Conservation (phyloP, 2,797 vertebrate species). For the Pseudochirops cupreus region DNA sequence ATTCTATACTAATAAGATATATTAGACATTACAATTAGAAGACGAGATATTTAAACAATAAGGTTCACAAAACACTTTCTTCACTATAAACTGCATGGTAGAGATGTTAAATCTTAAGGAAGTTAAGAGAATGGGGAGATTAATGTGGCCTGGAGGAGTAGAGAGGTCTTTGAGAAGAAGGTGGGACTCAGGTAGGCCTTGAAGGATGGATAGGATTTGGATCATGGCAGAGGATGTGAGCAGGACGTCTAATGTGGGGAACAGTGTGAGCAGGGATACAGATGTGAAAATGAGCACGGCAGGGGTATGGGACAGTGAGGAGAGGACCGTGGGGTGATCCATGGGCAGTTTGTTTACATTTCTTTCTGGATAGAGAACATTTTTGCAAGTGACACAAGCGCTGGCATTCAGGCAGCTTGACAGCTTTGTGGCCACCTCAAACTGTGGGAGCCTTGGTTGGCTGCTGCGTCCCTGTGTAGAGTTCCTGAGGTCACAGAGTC, state of each 20-base stretch:
- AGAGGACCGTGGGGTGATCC: not conserved
- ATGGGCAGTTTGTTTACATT: not conserved
- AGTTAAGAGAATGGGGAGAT: not conserved
- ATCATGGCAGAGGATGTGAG: not conserved
- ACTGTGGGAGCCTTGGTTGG: not conserved
- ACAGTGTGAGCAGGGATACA: not conserved
- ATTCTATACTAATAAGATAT: not conserved
- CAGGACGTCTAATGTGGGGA: not conserved
- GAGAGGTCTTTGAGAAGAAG: not conserved
- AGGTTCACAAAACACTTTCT: too few species aligned
- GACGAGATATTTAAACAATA: too few species aligned
- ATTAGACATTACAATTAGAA: not conserved
- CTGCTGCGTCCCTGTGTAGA: not conserved
- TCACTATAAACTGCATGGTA: not conserved
- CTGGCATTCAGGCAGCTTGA: not conserved
- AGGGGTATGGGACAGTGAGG: not conserved
- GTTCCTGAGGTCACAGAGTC: slow-evolving; percentile 23
- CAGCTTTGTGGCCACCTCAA: not conserved
- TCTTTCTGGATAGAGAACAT: not conserved
- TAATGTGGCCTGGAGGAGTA: not conserved
- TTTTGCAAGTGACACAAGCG: not conserved
- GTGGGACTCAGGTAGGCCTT: not conserved
- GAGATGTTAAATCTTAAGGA: not conserved
- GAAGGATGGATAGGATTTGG: not conserved
- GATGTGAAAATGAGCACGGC: not conserved